phyloP scores from a whole-genome alignment of 2,113 vertebrate species.

The Lycaon pictus region DNA sequence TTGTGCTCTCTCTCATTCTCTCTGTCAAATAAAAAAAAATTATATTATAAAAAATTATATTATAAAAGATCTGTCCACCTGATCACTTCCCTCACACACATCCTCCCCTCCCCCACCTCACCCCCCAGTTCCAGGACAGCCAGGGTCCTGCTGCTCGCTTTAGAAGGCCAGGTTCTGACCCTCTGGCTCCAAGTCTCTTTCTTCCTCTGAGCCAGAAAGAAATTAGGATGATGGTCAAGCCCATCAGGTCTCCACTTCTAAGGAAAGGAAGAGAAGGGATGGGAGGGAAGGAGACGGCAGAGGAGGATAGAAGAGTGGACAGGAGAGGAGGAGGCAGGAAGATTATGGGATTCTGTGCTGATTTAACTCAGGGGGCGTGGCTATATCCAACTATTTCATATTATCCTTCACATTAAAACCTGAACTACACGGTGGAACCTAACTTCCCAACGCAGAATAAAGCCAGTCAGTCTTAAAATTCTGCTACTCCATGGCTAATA shows the following conservation, averaged over 20 bases:
- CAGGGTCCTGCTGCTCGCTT: neutral
- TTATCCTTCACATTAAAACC: neutral
- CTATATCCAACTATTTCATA: neutral
- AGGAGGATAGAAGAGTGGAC: neutral
- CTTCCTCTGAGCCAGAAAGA: neutral
- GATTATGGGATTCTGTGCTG: neutral
- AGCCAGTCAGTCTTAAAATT: neutral
- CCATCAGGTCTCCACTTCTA: neutral
- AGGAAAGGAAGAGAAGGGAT: neutral
- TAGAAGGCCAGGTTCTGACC: neutral
- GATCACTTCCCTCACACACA: too few species aligned
- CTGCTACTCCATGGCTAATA: neutral
- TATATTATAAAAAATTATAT: too few species aligned
- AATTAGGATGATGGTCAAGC: neutral
- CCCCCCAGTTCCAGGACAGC: neutral
- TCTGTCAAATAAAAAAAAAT: too few species aligned
- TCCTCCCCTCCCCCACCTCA: rapidly evolving
- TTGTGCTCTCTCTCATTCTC: too few species aligned
- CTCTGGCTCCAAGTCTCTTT: neutral
- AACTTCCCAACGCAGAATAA: constrained; percentile 30
- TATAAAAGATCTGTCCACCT: too few species aligned
- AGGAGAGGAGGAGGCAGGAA: neutral
- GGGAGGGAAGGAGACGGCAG: neutral
- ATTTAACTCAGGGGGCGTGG: neutral
- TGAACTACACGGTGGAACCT: neutral